Conservation (phyloP, 2,797 vertebrate species). For the Gorsachius magnificus region DNA sequence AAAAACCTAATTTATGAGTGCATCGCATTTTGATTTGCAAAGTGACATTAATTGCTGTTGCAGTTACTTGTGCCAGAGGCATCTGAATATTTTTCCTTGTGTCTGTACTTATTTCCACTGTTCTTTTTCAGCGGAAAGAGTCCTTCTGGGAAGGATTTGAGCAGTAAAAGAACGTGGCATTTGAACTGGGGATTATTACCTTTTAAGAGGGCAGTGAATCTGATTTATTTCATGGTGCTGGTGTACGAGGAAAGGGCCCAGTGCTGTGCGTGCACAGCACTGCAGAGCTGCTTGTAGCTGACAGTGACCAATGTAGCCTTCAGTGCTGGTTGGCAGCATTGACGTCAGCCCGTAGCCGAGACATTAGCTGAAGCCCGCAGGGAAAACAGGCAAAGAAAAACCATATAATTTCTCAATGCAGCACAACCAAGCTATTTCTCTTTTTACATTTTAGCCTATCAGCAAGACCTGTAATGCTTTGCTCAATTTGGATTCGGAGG, state of each 20-base stretch:
- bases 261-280: neutral
- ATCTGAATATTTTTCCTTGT: neutral
- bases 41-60: slow-evolving; percentile 44
- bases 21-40: slow-evolving; percentile 20
- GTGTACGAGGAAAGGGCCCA: neutral
- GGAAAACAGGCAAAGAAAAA: slow-evolving; percentile 65
- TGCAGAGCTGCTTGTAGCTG: neutral
- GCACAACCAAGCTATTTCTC: slow-evolving; percentile 53
- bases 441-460: slow-evolving; percentile 58
- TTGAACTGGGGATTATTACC: slow-evolving; percentile 23
- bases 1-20: neutral
- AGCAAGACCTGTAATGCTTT: slow-evolving; percentile 61
- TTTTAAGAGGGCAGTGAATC: slow-evolving; percentile 3
- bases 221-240: neutral
- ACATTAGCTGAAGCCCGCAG: slow-evolving; percentile 71
- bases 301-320: slow-evolving; percentile 55
- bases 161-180: neutral
- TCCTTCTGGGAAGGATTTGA: neutral
- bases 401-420: slow-evolving; percentile 58
- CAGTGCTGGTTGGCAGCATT: slow-evolving; percentile 60
- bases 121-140: neutral
- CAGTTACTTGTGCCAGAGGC: slow-evolving; percentile 14
- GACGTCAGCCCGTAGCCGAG: slow-evolving; percentile 71
- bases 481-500: slow-evolving; percentile 63
- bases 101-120: neutral